A percentile compares a stretch with the other conserved stretches of the same genome.
These are phyloP conservation scores for Pycnomerus fuliginosus DNA, from an alignment of 2,888 invertebrate species.

Conservation along the genomic window DNA sequence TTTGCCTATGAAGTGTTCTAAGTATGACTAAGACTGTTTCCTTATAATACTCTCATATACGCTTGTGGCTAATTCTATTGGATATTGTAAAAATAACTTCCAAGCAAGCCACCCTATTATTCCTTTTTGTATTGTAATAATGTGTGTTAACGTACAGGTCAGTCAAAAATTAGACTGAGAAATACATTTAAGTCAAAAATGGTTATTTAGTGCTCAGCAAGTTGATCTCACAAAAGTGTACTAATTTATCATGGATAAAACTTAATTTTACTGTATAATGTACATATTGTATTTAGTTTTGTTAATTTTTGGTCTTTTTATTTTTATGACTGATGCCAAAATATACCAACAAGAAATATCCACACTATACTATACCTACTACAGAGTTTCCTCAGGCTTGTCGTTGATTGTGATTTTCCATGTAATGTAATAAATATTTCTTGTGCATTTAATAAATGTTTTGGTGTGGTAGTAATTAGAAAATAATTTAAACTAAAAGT, in stretches of 20 bases:
- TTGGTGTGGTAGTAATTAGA: constrained; percentile 15
- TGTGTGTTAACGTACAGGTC: constrained; percentile 20
- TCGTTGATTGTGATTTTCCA: neutral
- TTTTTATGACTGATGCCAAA: neutral
- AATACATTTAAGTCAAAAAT: neutral
- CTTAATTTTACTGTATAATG: no score
- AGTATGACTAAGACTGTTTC: constrained; percentile 19
- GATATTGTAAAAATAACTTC: constrained; percentile 10
- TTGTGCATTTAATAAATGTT: constrained; percentile 16
- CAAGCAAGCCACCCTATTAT: constrained; percentile 16
- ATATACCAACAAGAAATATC: no score
- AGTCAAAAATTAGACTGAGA: constrained; percentile 18
- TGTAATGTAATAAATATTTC: constrained; percentile 5
- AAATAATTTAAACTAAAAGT: constrained; percentile 1
- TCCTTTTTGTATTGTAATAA: constrained; percentile 17
- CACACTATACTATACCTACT: constrained; percentile 1
- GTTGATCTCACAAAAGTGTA: constrained; percentile 15
- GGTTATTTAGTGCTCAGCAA: constrained; percentile 23
- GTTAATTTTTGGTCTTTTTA: constrained; percentile 1
- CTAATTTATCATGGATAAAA: no score
- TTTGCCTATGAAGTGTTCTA: constrained; percentile 18
- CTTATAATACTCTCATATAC: constrained; percentile 22
- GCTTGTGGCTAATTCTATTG: constrained; percentile 19
- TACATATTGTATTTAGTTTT: constrained; percentile 1
- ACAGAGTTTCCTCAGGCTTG: neutral